Base-by-base conservation (phyloP, 2,113 vertebrate genomes). In the Esox niger region DNA sequence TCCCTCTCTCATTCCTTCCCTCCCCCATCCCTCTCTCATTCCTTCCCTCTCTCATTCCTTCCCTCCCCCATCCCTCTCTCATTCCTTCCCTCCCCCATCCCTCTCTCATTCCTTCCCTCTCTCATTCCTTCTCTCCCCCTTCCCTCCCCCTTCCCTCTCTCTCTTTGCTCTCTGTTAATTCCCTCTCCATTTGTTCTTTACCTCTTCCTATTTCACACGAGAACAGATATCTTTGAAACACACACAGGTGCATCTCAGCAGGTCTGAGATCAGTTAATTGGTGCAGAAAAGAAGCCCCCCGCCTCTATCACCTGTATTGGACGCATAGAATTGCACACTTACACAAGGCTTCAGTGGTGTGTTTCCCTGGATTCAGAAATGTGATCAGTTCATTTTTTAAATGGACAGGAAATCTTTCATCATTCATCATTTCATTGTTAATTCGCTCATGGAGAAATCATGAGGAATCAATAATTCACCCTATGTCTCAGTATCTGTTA, bases 251-350 rank as follows among this genome's bases (percentile, higher is more conserved):
- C 61, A 59, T 70, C 75, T 76, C 77, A 77, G 81, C 78, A 81
- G 81, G 82, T 77, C 59, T 66, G 52, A 69, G 77, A 81, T 85
- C 72, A 82, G 82, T 84, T 78, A 76, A 75, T 20, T 69, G 74
- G 70, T 80, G 86, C 75, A 76, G 66, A 86, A 84, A 70, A 62
- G 70, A 79, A 64, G 35, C 72, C 83, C 66, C 71, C 69, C 52
- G 75, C 71, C 75, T 62, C 54, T 9, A 71, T 73, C 73, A 78
- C 76, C 74, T 80, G 74, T 62, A 78, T 38, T 70, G 15, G 20
- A 15, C 61, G 33, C 26, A 56, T 10, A 33, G 38, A 61, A 9
- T 25, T 10, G 64, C 54, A 64, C 69, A 62, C 26, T 54, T 17
- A 17, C 17, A 55, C 17, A 32, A n/a, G n/a, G n/a, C n/a, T n/a